phyloP scores from a whole-genome alignment of 2,797 vertebrate species.

The Sebastes matsubarae region DNA sequence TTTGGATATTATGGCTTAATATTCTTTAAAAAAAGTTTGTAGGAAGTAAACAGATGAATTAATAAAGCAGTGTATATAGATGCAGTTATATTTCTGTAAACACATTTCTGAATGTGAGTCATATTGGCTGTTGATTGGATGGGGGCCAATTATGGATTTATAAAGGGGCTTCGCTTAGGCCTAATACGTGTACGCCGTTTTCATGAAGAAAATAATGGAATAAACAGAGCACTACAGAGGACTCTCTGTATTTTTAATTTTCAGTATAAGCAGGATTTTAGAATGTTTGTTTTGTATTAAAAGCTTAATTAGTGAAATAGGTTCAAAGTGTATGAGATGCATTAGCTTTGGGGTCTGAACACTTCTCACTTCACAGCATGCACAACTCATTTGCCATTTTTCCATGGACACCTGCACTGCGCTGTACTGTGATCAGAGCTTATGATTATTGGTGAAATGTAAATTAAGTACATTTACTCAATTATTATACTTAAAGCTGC shows the following conservation, averaged over 20 bases:
- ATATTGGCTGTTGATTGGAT: not conserved
- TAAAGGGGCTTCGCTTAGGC: not conserved
- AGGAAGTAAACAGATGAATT: not conserved
- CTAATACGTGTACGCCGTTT: not conserved
- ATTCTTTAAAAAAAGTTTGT: not conserved
- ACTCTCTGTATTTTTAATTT: not conserved
- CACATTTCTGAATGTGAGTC: not conserved
- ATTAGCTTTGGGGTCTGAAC: not conserved
- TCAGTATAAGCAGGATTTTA: not conserved
- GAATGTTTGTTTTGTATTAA: not conserved
- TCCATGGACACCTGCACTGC: not conserved
- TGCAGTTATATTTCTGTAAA: not conserved
- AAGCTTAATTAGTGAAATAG: not conserved
- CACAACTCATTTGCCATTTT: not conserved
- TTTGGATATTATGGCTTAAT: not conserved
- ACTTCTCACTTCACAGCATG: not conserved
- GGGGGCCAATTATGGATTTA: not conserved
- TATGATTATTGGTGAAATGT: not conserved
- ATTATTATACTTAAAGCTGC: too few relatives aligned
- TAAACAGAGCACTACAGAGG: not conserved
- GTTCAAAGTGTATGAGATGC: not conserved
- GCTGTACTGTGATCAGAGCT: not conserved
- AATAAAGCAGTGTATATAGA: not conserved
- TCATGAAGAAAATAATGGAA: not conserved
- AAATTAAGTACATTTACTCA: too few relatives aligned